Base-by-base conservation (phyloP, 1,140 invertebrate genomes). In the Aricia agestis region DNA sequence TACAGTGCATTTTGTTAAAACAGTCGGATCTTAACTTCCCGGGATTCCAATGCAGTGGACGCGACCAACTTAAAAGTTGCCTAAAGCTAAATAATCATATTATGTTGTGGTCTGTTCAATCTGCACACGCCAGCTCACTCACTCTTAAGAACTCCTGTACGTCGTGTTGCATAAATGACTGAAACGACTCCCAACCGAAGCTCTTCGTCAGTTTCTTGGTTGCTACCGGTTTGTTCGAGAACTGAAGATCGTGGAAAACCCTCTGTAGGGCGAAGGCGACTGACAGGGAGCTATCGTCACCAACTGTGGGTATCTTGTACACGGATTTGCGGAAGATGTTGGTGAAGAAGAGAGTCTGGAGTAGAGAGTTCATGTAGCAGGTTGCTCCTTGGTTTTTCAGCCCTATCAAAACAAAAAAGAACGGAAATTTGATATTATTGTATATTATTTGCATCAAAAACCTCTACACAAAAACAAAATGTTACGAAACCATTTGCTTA, bases 161-260 rank as follows among this genome's bases (percentile, higher is more conserved):
- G 93, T 99, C 99, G 92, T 99, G 99, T 86, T 99, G 99, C 98
- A 99, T 99, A 92, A 99, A 99, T n/a, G 98, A 99, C 89, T 99
- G 99, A 15, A 99, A 92, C 0, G 98, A 99, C 92, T 99, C 99
- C 99, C 99, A 99, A 73, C 99, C 99, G 92, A 99, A 99, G 74
- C 98, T 99, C 92, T 99, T 99, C n/a, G 99, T 99, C 32, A 99
- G 92, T 92, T 99, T 99, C 90, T 99, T 99, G 36, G 99, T 99
- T 63, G 98, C 99, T 32, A 99, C 99, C 19, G 99, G 98, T 91
- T 98, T 99, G 89, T 99, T 98, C 78, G 95, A 96, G 84, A 99
- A 99, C 91, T 99, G 99, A n/a, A 99, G 93, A 83, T 99, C 99
- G 88, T 99, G 98, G 92, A 99, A 99, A 25, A 99, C 98, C 77